These are phyloP conservation scores for Apaloderma vittatum DNA, from an alignment of 2,113 vertebrate genomes.

Conservation along the genomic window DNA sequence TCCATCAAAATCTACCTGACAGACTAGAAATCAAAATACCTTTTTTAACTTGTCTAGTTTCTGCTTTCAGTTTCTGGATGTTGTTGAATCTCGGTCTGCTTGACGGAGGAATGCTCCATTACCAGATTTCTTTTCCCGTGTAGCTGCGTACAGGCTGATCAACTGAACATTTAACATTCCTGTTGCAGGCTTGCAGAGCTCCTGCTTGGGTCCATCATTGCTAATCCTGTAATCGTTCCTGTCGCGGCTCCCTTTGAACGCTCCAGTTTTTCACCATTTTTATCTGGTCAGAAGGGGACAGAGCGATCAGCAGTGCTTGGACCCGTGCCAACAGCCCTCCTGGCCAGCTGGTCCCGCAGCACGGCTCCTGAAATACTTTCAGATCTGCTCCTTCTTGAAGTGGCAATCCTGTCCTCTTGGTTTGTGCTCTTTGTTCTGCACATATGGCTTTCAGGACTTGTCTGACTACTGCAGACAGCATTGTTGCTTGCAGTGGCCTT, in stretches of 20 bases:
- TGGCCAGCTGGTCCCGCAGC: slow-evolving; percentile 4
- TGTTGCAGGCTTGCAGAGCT: slow-evolving; percentile 18
- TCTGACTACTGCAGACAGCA: not conserved
- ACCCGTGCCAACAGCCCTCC: not conserved
- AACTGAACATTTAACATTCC: not conserved
- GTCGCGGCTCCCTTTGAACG: not conserved
- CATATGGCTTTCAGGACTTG: not conserved
- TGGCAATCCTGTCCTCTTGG: not conserved
- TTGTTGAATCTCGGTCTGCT: not conserved
- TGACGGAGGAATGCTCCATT: not conserved
- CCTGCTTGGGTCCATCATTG: not conserved
- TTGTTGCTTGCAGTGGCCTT: not conserved
- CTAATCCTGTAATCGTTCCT: not conserved
- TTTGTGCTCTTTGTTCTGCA: not conserved
- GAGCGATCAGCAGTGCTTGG: not conserved
- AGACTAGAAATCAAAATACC: not conserved
- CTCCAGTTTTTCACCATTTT: slow-evolving; percentile 4
- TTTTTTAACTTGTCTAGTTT: slow-evolving; percentile 9
- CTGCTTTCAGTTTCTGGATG: slow-evolving; percentile 23
- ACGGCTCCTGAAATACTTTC: not conserved
- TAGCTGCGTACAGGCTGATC: not conserved
- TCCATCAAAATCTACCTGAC: not conserved
- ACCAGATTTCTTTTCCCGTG: not conserved
- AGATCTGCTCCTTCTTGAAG: not conserved
- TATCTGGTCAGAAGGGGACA: not conserved